phyloP scores from a whole-genome alignment of 2,888 invertebrate genomes.

The Sabellastarte sp. region DNA sequence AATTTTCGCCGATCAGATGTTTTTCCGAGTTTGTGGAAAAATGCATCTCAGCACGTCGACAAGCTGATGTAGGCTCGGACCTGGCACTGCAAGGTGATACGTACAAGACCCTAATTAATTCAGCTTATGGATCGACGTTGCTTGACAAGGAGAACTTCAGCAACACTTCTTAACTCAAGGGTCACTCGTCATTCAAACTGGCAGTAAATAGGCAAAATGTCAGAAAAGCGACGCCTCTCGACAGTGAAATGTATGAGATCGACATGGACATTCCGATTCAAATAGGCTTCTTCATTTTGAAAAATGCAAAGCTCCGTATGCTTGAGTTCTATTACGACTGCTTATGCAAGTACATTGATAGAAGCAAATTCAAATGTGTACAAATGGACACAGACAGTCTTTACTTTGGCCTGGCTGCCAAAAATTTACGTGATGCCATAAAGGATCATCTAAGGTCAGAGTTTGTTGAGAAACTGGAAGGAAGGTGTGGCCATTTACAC shows the following conservation, averaged over 20 bases:
- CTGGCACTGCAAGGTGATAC: slow-evolving; percentile 23
- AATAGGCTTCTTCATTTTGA: not conserved
- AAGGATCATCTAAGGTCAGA: not conserved
- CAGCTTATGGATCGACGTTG: slow-evolving; percentile 26
- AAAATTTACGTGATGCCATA: not conserved
- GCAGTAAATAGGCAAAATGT: not conserved
- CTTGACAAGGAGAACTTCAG: slow-evolving; percentile 14
- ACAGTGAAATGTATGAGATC: not conserved
- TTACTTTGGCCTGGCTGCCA: not conserved
- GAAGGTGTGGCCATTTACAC: not conserved
- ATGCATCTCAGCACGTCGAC: slow-evolving; percentile 19
- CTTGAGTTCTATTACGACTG: slow-evolving; percentile 1
- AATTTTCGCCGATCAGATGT: not conserved
- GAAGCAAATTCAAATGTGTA: not conserved
- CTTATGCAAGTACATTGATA: not conserved
- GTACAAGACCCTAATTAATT: slow-evolving; percentile 19
- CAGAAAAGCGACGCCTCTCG: not conserved
- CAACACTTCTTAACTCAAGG: not conserved
- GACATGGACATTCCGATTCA: not conserved
- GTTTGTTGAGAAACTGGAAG: not conserved
- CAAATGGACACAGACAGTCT: slow-evolving; percentile 5
- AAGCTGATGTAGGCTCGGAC: slow-evolving; percentile 14
- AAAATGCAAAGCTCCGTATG: not conserved
- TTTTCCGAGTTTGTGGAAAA: slow-evolving; percentile 1
- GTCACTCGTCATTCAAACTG: not conserved